Evolutionary conservation across 37 sponge, comb jelly and placozoan genomes (phyloP), one percentile per base, ranked within the genome.

Genomic region (Chondrilla cf. caribensis): DNA sequence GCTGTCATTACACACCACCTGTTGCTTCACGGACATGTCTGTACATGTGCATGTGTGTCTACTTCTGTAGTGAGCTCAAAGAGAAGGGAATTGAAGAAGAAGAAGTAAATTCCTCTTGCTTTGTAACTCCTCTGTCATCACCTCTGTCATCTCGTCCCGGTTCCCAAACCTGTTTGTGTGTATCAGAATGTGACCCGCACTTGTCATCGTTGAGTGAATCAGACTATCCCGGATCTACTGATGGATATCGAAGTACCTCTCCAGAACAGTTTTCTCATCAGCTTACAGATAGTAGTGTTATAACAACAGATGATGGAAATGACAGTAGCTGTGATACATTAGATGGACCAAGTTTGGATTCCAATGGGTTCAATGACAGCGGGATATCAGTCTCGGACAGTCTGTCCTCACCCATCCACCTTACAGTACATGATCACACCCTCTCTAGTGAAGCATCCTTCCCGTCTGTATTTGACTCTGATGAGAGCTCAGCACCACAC

Each of bases 141-240:
- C 76, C 76, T 11, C 43, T 40, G 25, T 37, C 41, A 21, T 73
- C 76, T 38, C 76, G 76, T 73, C 41, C 76, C 4, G 44, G 25
- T 73, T 73, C 76, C 76, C 41, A 73, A 15, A 2, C 36, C 21
- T 73, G 24, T 42, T 24, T 73, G 8, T 38, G 38, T 39, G 76
- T 36, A 43, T 73, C 76, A 18, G 76, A 73, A 40, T 7, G 15
- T 1, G 76, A 73, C 29, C 41, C 22, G n/a, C 19, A 17, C 76
- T 73, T 37, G 15, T 73, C 76, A 21, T 32, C 24, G 6, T 43
- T 24, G 38, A 73, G 76, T 40, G 76, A 73, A 42, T 73, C 76
- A 25, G 76, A 37, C 8, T 73, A 43, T 37, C 29, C 38, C 24
- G 76, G 44, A 19, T 73, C 76, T 18, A 39, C 44, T 5, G 76